A percentile compares a stretch with the other conserved stretches of the same genome.
phyloP scores from a whole-genome alignment of 2,797 vertebrate genomes.

The Danio aesculapii region DNA sequence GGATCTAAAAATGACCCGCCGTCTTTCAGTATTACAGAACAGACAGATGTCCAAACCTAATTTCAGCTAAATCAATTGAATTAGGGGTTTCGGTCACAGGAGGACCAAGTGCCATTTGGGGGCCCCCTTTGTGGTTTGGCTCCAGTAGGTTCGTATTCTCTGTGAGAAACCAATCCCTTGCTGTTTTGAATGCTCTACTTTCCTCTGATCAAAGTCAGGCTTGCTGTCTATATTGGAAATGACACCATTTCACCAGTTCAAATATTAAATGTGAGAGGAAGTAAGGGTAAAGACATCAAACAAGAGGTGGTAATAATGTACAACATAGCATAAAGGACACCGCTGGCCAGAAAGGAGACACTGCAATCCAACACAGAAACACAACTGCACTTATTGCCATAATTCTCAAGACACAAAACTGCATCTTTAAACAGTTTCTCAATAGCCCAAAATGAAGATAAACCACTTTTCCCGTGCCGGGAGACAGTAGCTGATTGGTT shows the following conservation, averaged over 20 bases:
- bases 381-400: neutral
- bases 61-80: conserved; percentile 44
- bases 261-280: neutral
- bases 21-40: conserved; percentile 27
- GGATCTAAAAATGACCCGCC: conserved; percentile 11
- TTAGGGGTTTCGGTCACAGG: conserved; percentile 26
- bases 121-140: conserved; percentile 14
- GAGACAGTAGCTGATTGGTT: neutral
- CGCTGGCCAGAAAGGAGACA: neutral
- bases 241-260: neutral
- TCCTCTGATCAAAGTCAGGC: neutral
- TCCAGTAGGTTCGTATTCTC: conserved; percentile 10
- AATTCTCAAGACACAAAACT: neutral
- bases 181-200: conserved; percentile 33
- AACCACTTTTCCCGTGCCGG: neutral
- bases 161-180: conserved; percentile 4
- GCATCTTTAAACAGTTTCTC: neutral
- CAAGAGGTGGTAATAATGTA: neutral
- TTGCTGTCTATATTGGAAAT: neutral
- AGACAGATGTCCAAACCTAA: conserved; percentile 47
- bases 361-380: neutral
- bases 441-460: conserved; percentile 5
- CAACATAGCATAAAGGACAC: neutral
- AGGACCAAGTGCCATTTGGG: conserved; percentile 6
- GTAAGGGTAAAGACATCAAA: neutral